These are phyloP conservation scores for Choristoneura fumiferana DNA, from an alignment of 1,140 invertebrate species.

Conservation along the genomic window DNA sequence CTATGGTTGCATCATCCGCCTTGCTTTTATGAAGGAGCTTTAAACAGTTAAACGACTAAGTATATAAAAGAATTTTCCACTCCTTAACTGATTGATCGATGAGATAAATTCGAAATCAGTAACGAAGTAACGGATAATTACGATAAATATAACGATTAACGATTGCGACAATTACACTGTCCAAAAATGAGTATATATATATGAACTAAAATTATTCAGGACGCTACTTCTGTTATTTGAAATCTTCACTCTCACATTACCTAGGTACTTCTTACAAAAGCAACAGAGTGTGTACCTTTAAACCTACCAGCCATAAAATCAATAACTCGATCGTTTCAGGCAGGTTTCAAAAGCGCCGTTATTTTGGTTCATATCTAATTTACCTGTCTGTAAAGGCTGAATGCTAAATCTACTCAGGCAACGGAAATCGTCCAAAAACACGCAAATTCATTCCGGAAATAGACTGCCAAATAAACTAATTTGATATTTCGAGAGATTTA, in stretches of 20 bases:
- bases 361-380: constrained; percentile 1
- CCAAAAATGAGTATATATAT: too few relatives aligned
- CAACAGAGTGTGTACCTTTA: too few relatives aligned
- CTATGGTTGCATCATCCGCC: too few relatives aligned
- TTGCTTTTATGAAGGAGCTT: too few relatives aligned
- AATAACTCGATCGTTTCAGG: too few relatives aligned
- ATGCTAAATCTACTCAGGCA: not conserved
- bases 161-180: not conserved
- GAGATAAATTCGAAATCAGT: not conserved
- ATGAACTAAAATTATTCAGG: too few relatives aligned
- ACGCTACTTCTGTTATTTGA: too few relatives aligned
- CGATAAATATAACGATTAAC: not conserved
- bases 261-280: too few relatives aligned
- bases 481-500: not conserved
- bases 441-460: not conserved
- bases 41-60: too few relatives aligned
- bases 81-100: not conserved
- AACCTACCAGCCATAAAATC: too few relatives aligned
- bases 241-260: too few relatives aligned
- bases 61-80: too few relatives aligned
- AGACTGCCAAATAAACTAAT: constrained; percentile 8
- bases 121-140: constrained; percentile 3
- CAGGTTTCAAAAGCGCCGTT: not conserved
- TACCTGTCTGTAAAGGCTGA: not conserved
- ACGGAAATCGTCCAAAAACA: not conserved